Evolutionary conservation across 2,888 invertebrate species (phyloP).

Genomic region (Chydorus sphaericus): DNA sequence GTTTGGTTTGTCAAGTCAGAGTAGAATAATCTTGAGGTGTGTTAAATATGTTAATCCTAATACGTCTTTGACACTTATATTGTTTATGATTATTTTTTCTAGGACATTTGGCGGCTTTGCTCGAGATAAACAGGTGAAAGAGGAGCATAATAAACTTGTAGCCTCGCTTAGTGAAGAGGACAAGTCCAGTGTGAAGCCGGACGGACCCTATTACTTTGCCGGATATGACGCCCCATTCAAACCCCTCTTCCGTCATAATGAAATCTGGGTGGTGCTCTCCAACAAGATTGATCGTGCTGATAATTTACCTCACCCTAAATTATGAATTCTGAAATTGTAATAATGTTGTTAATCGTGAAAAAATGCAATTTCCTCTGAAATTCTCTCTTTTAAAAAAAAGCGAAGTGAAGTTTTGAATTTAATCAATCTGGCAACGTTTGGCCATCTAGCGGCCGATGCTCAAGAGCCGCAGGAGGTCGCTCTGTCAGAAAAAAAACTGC

Average conservation of each 20-base stretch:
- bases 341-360: too few species aligned
- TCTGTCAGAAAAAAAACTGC: too few species aligned
- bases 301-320: too few species aligned
- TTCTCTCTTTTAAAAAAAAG: too few species aligned
- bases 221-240: constrained; percentile 29
- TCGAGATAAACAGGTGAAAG: constrained; percentile 19
- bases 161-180: constrained; percentile 14
- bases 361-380: too few species aligned
- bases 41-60: not conserved
- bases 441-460: too few species aligned
- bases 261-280: constrained; percentile 30
- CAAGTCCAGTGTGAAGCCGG: constrained; percentile 4
- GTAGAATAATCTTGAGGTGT: too few species aligned
- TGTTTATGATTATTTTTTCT: not conserved
- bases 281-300: too few species aligned
- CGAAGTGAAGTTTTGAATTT: too few species aligned
- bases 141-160: constrained; percentile 16
- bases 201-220: constrained; percentile 23
- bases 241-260: constrained; percentile 26
- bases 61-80: not conserved
- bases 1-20: not conserved
- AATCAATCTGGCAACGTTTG: too few species aligned
- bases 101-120: constrained; percentile 22
- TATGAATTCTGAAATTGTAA: too few species aligned
- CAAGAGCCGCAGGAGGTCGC: too few species aligned